A percentile compares a stretch with the other conserved stretches of the same genome.
phyloP scores from a whole-genome alignment of 2,888 invertebrate genomes.

The Bursaphelenchus okinawaensis region DNA sequence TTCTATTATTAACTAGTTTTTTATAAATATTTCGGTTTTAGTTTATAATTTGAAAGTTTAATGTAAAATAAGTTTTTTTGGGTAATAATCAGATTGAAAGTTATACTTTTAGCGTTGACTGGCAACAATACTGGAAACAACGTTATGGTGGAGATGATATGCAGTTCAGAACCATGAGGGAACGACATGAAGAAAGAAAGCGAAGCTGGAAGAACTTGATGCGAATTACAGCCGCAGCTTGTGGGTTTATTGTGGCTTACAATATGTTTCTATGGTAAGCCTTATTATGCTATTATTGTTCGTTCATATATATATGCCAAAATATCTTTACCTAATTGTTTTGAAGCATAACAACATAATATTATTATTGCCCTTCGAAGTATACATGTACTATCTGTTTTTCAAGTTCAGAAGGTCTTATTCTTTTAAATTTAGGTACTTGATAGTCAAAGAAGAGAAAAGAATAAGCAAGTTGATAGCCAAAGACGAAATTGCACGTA shows the following conservation, averaged over 20 bases:
- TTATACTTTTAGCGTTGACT: neutral
- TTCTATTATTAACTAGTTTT: no score
- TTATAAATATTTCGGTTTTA: no score
- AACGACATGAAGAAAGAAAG: neutral
- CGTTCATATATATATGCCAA: no score
- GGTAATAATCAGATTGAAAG: no score
- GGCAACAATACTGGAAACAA: neutral
- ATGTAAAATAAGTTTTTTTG: no score
- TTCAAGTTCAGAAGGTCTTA: neutral
- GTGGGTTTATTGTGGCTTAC: constrained; percentile 2
- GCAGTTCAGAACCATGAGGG: neutral
- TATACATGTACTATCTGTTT: neutral
- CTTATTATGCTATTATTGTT: neutral
- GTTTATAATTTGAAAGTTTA: no score
- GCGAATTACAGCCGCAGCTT: neutral
- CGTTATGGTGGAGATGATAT: neutral
- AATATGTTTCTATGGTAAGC: constrained; percentile 6
- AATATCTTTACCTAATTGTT: no score
- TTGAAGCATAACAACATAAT: no score
- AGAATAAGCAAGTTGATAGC: constrained; percentile 38
- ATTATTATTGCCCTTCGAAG: no score
- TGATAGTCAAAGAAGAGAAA: constrained; percentile 31
- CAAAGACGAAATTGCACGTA: constrained; percentile 48
- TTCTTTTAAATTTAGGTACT: constrained; percentile 25
- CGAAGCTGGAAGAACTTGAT: neutral